phyloP scores from a whole-genome alignment of 2,888 invertebrate species.

The Tachina grossa region DNA sequence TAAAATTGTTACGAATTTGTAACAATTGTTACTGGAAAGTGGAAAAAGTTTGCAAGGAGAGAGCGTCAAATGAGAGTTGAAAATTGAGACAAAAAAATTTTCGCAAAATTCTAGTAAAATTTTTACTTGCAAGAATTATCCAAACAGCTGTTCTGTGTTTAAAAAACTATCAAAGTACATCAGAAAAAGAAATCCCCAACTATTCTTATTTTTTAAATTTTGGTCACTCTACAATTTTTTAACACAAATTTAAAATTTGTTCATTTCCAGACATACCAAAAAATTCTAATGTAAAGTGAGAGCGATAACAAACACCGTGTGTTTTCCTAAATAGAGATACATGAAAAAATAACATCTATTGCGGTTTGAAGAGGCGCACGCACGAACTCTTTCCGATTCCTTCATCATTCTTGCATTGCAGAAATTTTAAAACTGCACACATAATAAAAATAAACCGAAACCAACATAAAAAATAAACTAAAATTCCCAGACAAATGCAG shows the following conservation, averaged over 20 bases:
- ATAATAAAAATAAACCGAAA: constrained; percentile 50
- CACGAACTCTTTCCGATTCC: constrained; percentile 22
- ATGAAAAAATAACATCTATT: constrained; percentile 48
- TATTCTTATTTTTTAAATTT: not conserved
- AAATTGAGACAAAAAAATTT: no score
- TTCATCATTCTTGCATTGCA: constrained; percentile 30
- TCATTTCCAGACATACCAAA: constrained; percentile 5
- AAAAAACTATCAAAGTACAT: no score
- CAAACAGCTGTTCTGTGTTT: no score
- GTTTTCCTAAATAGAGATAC: constrained; percentile 36
- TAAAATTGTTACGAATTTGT: no score
- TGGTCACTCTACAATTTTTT: constrained; percentile 30
- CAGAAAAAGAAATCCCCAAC: not conserved
- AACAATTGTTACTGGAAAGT: no score
- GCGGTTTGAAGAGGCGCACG: constrained; percentile 50
- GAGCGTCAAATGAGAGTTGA: no score
- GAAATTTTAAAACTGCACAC: constrained; percentile 45
- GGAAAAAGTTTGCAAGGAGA: no score
- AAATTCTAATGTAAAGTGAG: constrained; percentile 24
- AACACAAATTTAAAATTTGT: constrained; percentile 18
- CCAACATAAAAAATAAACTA: constrained; percentile 9
- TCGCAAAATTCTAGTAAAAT: no score
- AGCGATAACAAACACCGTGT: constrained; percentile 34
- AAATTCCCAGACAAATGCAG: constrained; percentile 9
- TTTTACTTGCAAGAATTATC: no score